A percentile compares a stretch with the other conserved stretches of the same genome.
These are phyloP conservation scores for Garrulus glandarius DNA, from an alignment of 2,797 vertebrate species.

Conservation along the genomic window DNA sequence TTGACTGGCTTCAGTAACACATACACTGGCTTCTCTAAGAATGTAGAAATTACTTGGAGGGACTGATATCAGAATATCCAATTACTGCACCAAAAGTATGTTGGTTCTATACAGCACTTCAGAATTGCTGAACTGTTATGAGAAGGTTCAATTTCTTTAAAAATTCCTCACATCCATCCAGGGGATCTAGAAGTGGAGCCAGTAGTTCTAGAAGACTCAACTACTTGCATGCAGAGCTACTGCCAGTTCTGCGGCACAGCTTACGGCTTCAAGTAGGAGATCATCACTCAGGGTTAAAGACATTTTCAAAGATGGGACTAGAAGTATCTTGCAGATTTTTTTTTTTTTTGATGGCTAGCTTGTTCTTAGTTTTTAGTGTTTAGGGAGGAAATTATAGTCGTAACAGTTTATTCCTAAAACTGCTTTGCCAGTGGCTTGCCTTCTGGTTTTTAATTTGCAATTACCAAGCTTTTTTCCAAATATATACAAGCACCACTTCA, in stretches of 20 bases:
- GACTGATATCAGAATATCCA: background rate
- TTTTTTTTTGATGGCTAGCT: background rate
- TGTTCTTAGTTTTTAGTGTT: background rate
- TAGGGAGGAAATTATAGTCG: background rate
- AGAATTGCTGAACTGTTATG: background rate
- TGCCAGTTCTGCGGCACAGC: background rate
- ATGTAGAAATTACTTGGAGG: background rate
- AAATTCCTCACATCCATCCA: background rate
- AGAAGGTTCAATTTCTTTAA: background rate
- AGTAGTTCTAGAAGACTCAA: background rate
- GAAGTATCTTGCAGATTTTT: background rate
- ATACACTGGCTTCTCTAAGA: background rate
- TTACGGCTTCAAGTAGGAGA: background rate
- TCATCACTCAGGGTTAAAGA: background rate
- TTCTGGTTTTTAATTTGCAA: slow-evolving; percentile 20
- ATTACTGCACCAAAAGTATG: background rate
- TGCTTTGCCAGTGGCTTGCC: slow-evolving; percentile 9
- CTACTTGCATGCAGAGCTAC: background rate
- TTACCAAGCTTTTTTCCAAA: background rate
- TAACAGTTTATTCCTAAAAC: background rate
- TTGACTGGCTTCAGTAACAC: background rate
- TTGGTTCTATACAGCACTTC: background rate
- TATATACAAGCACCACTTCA: background rate
- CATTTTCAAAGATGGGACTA: background rate
- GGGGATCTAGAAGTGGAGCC: background rate